phyloP scores from a whole-genome alignment of 2,113 vertebrate genomes.

The Progne subis region DNA sequence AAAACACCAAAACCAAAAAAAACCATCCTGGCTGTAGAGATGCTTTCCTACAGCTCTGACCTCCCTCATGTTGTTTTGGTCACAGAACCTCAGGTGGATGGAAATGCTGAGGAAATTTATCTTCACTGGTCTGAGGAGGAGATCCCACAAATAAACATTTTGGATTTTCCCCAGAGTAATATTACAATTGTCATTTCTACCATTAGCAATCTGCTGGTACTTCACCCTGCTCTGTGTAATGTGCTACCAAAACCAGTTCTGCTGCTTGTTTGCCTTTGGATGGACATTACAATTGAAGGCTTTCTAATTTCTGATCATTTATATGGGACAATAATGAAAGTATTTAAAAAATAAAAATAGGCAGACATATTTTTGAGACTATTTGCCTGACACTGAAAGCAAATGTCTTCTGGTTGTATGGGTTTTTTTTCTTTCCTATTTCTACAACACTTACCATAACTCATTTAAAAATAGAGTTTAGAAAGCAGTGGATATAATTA shows the following conservation, averaged over 20 bases:
- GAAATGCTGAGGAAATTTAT: not conserved
- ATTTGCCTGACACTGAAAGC: not conserved
- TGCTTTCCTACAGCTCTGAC: not conserved
- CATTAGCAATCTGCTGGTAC: not conserved
- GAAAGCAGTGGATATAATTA: conserved; percentile 73
- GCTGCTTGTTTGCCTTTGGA: not conserved
- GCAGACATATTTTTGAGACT: not conserved
- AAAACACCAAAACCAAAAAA: not conserved
- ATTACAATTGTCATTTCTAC: not conserved
- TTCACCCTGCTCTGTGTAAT: not conserved
- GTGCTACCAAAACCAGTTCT: not conserved
- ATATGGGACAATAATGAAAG: not conserved
- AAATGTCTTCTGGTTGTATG: not conserved
- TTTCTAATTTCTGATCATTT: not conserved
- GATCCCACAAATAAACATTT: not conserved
- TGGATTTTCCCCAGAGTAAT: not conserved
- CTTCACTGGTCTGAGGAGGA: not conserved
- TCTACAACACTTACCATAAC: conserved; percentile 56
- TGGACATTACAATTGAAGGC: not conserved
- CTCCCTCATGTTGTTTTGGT: not conserved
- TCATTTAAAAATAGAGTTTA: conserved; percentile 65
- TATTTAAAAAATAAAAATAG: not conserved
- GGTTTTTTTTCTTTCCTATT: conserved; percentile 33
- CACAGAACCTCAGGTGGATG: not conserved
- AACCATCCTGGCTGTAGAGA: not conserved